These are phyloP conservation scores for Sebastes hopkinsi DNA, from an alignment of 2,797 vertebrate genomes.

Conservation along the genomic window DNA sequence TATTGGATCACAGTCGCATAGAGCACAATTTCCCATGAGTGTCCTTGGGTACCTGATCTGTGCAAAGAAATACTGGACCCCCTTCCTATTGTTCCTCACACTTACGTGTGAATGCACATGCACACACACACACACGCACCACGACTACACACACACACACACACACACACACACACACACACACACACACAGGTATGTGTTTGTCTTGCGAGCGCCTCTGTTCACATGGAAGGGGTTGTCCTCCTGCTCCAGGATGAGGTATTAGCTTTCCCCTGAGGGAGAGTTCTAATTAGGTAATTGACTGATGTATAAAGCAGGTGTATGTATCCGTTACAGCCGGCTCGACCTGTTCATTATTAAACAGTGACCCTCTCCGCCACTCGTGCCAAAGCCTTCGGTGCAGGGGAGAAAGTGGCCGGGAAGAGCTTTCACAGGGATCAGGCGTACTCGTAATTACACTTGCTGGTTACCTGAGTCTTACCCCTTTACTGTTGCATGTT, in stretches of 20 bases:
- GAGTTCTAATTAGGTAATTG: constrained; percentile 88
- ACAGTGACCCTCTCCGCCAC: constrained; percentile 82
- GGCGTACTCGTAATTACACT: constrained; percentile 78
- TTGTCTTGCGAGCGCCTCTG: constrained; percentile 69
- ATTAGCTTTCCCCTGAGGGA: constrained; percentile 85
- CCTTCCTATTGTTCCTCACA: constrained; percentile 60
- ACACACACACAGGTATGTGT: constrained; percentile 72
- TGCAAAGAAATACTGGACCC: constrained; percentile 64
- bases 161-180: constrained; percentile 55
- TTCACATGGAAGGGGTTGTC: constrained; percentile 80
- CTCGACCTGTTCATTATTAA: constrained; percentile 87
- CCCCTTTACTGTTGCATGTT: constrained; percentile 43
- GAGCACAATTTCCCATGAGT: constrained; percentile 78
- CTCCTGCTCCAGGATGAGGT: constrained; percentile 70
- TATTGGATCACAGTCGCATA: constrained; percentile 57
- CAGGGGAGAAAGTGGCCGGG: constrained; percentile 73
- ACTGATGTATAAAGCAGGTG: constrained; percentile 88
- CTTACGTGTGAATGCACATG: constrained; percentile 32
- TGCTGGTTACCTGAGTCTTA: constrained; percentile 70
- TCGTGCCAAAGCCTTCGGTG: constrained; percentile 74
- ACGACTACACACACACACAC: constrained; percentile 19
- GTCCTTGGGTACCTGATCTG: constrained; percentile 76
- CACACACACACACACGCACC: neutral
- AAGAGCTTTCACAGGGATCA: constrained; percentile 72
- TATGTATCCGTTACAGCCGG: constrained; percentile 85